Conservation (phyloP, 2,113 vertebrate species). For the Callocephalon fimbriatum region DNA sequence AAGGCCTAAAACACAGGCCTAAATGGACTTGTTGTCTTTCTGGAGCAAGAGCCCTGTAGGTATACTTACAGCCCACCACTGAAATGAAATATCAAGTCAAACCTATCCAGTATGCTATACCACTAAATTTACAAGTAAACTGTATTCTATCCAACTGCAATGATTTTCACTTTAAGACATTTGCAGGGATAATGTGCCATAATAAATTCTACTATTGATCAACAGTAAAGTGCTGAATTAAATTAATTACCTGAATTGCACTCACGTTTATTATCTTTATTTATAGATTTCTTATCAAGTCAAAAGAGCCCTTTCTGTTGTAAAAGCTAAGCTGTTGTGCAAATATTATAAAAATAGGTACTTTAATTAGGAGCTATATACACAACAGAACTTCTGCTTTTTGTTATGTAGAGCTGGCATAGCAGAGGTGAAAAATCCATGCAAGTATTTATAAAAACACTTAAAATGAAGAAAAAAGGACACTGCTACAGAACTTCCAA, state of each 20-base stretch:
- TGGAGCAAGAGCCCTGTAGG: slow-evolving; percentile 7
- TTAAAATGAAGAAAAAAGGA: slow-evolving; percentile 65
- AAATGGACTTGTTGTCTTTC: neutral
- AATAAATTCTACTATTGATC: slow-evolving; percentile 86
- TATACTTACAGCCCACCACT: neutral
- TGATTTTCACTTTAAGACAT: slow-evolving; percentile 87
- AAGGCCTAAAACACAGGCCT: neutral
- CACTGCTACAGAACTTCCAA: slow-evolving; percentile 70
- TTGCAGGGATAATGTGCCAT: slow-evolving; percentile 86
- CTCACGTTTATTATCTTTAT: slow-evolving; percentile 78
- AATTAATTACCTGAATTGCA: slow-evolving; percentile 88
- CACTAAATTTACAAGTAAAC: slow-evolving; percentile 61
- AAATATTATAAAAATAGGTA: slow-evolving; percentile 73
- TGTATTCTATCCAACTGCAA: slow-evolving; percentile 53
- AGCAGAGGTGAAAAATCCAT: slow-evolving; percentile 75
- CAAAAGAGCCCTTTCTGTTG: slow-evolving; percentile 94
- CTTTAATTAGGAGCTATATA: slow-evolving; percentile 68
- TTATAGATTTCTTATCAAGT: slow-evolving; percentile 79
- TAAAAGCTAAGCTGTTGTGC: slow-evolving; percentile 87
- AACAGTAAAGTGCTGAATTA: slow-evolving; percentile 97
- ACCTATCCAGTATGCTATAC: slow-evolving; percentile 9
- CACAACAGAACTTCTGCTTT: slow-evolving; percentile 67
- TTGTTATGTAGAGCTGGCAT: slow-evolving; percentile 59
- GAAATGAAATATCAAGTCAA: slow-evolving; percentile 12
- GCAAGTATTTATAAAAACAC: slow-evolving; percentile 75